Base-by-base conservation (phyloP, 2,797 vertebrate genomes). In the Ceryle rudis region DNA sequence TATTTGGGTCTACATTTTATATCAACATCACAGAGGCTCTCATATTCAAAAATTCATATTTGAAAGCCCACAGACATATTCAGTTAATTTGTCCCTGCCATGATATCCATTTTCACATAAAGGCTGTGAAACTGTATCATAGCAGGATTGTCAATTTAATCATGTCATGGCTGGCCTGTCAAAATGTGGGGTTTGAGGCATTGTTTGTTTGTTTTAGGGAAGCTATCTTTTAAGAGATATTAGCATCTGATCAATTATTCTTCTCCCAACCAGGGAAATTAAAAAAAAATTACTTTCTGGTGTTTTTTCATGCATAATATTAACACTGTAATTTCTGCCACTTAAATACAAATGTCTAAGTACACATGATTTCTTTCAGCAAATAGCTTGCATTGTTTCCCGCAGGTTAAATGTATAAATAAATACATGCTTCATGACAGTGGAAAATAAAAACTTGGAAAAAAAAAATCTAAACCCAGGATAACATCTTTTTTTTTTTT, bases 121-220 rank as follows among this genome's bases (percentile, higher is more conserved):
- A 31, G 35, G 3, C 66, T 55, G 22, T 26, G 33, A 44, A 78
- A 51, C 8, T 26, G 4, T 64, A 47, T 42, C 18, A 25, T 67
- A 23, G 6, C 49, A 80, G 3, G 13, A 8, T 14, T 92, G 5
- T 33, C 26, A 67, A 3, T 35, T 71, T 22, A 17, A 33, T 31
- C 7, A 39, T 11, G 28, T 21, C 21, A 31, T n/a, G 1, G 9
- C n/a, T 86, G 8, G 5, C 47, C 21, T 22, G 6, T 35, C 10
- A 90, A 39, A 21, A 65, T 5, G 3, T 51, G 16, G 14, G 14
- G 2, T 11, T 70, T 37, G 25, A 7, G 7, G 6, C 52, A 31
- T 49, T 47, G 31, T 8, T 42, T 47, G 31, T 10, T 42, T 33
- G 3, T 3, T 25, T 11, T 0, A 17, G 2, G 12, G 18, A 2